Evolutionary conservation across 2,888 invertebrate genomes (phyloP).

Genomic region (Epirrhoe alternata): DNA sequence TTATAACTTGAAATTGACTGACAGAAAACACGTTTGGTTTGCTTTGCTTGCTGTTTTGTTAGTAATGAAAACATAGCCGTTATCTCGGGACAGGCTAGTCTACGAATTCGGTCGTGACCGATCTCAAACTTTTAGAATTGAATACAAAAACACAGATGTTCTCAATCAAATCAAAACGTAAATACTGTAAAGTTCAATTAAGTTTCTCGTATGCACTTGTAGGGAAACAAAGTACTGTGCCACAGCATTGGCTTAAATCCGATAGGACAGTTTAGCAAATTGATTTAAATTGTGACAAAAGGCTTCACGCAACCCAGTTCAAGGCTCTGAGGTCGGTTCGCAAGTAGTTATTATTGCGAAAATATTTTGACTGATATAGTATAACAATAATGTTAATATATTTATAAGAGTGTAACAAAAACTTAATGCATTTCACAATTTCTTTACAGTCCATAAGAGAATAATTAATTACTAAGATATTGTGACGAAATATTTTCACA

Average conservation of each 20-base stretch:
- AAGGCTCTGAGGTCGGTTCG: constrained; percentile 52
- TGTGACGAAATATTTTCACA: constrained; percentile 83
- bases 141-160: background rate
- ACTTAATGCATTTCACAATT: constrained; percentile 84
- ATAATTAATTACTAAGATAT: constrained; percentile 77
- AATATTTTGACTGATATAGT: constrained; percentile 84
- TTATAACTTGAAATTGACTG: constrained; percentile 58
- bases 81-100: constrained; percentile 44
- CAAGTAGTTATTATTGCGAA: constrained; percentile 68
- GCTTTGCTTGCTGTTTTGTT: constrained; percentile 64
- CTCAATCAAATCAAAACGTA: background rate
- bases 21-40: constrained; percentile 58
- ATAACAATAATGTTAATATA: constrained; percentile 80
- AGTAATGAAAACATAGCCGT: constrained; percentile 51
- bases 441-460: constrained; percentile 82
- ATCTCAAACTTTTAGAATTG: constrained; percentile 43
- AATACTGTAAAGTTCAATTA: background rate
- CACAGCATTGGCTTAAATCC: background rate
- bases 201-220: background rate
- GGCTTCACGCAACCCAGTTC: constrained; percentile 4
- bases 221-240: background rate
- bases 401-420: constrained; percentile 81
- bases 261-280: background rate
- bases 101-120: constrained; percentile 48
- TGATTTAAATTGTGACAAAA: constrained; percentile 3